Percentiles rank a stretch among this genome's conserved stretches.
Conservation (phyloP, 1,140 invertebrate genomes). For the Pararge aegeria region DNA sequence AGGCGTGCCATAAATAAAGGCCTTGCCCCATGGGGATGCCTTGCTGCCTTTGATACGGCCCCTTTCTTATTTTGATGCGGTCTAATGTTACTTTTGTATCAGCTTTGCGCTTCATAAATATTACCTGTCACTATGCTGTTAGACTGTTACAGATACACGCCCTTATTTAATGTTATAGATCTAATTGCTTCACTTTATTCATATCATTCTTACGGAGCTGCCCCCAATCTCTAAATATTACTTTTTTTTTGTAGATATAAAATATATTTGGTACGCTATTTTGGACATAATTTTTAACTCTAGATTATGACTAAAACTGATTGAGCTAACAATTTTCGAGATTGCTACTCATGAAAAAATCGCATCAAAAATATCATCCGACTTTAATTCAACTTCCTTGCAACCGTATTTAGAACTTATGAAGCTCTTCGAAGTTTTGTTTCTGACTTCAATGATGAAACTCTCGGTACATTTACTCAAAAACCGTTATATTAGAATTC, state of each 20-base stretch:
- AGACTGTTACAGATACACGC: conserved; percentile 19
- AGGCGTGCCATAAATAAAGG: conserved; percentile 71
- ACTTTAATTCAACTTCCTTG: background rate
- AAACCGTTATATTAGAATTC: conserved; percentile 10
- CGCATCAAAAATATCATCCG: background rate
- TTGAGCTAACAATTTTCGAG: too few species aligned
- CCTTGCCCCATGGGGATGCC: conserved; percentile 54
- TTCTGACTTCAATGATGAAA: background rate
- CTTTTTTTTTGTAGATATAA: too few species aligned
- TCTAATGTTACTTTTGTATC: conserved; percentile 65
- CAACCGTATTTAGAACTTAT: background rate
- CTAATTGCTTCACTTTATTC: conserved; percentile 7
- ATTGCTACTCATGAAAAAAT: background rate
- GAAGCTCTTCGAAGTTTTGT: background rate
- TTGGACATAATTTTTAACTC: too few species aligned
- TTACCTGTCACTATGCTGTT: conserved; percentile 36
- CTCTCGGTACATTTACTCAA: conserved; percentile 2
- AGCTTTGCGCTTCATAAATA: conserved; percentile 52
- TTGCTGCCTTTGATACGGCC: conserved; percentile 72
- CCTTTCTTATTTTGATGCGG: conserved; percentile 73
- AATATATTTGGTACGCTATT: too few species aligned
- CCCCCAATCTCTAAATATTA: too few species aligned
- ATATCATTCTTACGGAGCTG: background rate
- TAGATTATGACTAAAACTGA: too few species aligned
- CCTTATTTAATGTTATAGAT: conserved; percentile 19